These are phyloP conservation scores for Coluber constrictor DNA, from an alignment of 2,797 vertebrate genomes.

Conservation along the genomic window DNA sequence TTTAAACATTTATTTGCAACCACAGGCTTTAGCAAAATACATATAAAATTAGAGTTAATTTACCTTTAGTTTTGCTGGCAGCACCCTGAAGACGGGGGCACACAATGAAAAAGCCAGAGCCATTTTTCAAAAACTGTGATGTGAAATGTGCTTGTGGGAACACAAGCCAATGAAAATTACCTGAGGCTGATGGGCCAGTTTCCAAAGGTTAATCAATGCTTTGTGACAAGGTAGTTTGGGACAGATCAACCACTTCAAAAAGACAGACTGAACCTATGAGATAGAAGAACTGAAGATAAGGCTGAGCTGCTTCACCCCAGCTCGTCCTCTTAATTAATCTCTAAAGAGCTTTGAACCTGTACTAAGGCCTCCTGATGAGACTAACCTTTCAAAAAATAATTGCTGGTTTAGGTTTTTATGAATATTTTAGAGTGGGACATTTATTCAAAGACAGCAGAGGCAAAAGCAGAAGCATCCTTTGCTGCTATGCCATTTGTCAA, in stretches of 20 bases:
- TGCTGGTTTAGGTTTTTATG: constrained; percentile 41
- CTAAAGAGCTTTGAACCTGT: constrained; percentile 44
- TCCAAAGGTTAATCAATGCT: background rate
- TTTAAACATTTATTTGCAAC: background rate
- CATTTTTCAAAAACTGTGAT: constrained; percentile 18
- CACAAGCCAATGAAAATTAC: constrained; percentile 15
- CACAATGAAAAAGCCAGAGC: constrained; percentile 23
- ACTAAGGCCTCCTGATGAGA: constrained; percentile 47
- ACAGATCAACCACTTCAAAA: constrained; percentile 26
- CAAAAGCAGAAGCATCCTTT: background rate
- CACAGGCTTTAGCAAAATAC: background rate
- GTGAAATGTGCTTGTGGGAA: constrained; percentile 27
- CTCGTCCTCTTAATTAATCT: constrained; percentile 23
- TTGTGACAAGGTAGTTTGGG: constrained; percentile 5
- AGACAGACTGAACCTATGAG: constrained; percentile 37
- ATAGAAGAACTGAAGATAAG: constrained; percentile 8
- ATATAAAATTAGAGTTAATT: background rate
- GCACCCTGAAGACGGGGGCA: constrained; percentile 19
- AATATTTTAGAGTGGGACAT: constrained; percentile 40
- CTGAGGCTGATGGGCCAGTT: background rate
- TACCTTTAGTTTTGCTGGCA: constrained; percentile 38
- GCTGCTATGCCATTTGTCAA: background rate
- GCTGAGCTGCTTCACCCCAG: background rate
- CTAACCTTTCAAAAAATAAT: constrained; percentile 57
- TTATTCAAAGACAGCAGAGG: constrained; percentile 40